phyloP scores from a whole-genome alignment of 2,888 invertebrate genomes.

The Hydriomena furcata region DNA sequence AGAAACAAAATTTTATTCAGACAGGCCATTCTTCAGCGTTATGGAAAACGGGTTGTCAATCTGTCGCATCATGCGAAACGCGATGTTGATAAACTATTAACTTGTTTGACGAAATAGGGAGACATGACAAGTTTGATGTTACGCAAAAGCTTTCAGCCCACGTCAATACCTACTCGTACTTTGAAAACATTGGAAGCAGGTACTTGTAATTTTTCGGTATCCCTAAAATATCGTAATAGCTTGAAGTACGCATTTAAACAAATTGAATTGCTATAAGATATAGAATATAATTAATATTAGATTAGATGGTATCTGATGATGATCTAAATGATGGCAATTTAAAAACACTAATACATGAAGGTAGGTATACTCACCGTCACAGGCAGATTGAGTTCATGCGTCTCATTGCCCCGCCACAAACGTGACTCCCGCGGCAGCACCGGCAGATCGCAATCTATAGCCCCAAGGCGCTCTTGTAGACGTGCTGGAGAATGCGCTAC shows the following conservation, averaged over 20 bases:
- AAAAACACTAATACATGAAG: not conserved
- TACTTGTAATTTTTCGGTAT: too few relatives aligned
- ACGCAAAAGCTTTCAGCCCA: slow-evolving; percentile 26
- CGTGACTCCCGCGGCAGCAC: slow-evolving; percentile 86
- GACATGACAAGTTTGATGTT: slow-evolving; percentile 27
- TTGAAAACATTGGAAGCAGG: slow-evolving; percentile 24
- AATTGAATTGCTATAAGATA: too few relatives aligned
- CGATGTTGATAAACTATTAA: slow-evolving; percentile 23
- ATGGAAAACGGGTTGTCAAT: slow-evolving; percentile 26
- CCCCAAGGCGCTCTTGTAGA: slow-evolving; percentile 85
- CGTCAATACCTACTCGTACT: slow-evolving; percentile 30
- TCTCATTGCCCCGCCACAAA: slow-evolving; percentile 88
- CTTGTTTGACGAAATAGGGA: slow-evolving; percentile 27
- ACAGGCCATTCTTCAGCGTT: slow-evolving; percentile 7
- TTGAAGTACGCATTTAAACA: too few relatives aligned
- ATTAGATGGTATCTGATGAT: too few relatives aligned
- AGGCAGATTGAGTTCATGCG: slow-evolving; percentile 87
- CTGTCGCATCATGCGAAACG: slow-evolving; percentile 21
- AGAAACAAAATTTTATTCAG: not conserved
- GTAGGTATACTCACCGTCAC: slow-evolving; percentile 83
- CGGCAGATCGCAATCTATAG: slow-evolving; percentile 86
- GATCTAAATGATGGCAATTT: not conserved
- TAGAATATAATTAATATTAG: too few relatives aligned
- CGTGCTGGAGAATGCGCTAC: slow-evolving; percentile 74
- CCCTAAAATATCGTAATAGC: too few relatives aligned